phyloP scores from a whole-genome alignment of 2,113 vertebrate genomes.

The Phalacrocorax pelagicus region DNA sequence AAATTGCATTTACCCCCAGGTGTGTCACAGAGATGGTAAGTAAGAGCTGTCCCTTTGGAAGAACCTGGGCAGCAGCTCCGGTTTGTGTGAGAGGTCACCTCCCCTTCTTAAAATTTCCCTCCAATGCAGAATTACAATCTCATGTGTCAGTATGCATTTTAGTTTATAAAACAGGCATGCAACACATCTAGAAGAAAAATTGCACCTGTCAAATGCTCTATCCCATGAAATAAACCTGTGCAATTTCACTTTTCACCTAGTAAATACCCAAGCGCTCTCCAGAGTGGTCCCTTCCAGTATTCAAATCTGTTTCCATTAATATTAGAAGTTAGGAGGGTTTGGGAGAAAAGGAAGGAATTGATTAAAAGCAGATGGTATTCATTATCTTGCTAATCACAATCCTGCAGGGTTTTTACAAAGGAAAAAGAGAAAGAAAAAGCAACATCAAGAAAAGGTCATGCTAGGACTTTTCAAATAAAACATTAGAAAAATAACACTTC shows the following conservation, averaged over 20 bases:
- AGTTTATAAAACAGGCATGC: slow-evolving; percentile 76
- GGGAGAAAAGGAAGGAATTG: slow-evolving; percentile 78
- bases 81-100: not conserved
- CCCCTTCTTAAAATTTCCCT: slow-evolving; percentile 13
- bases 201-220: slow-evolving; percentile 80
- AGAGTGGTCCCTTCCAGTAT: slow-evolving; percentile 75
- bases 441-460: slow-evolving; percentile 70
- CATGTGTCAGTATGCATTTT: slow-evolving; percentile 63
- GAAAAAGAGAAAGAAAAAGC: slow-evolving; percentile 46
- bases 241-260: slow-evolving; percentile 82
- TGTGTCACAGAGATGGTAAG: not conserved
- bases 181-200: slow-evolving; percentile 79
- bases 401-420: slow-evolving; percentile 53
- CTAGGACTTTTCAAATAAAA: slow-evolving; percentile 71
- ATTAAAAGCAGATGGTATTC: slow-evolving; percentile 80
- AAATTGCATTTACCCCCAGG: not conserved
- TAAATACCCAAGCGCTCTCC: slow-evolving; percentile 79
- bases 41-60: not conserved
- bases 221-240: slow-evolving; percentile 75
- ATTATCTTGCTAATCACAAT: slow-evolving; percentile 80
- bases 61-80: not conserved
- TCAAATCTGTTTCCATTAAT: slow-evolving; percentile 81
- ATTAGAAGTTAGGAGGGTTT: slow-evolving; percentile 77
- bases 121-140: slow-evolving; percentile 61
- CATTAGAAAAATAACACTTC: slow-evolving; percentile 55